Percentiles rank a stretch among this genome's conserved stretches.
Conservation (phyloP, 2,888 invertebrate species). For the Sepiola atlantica region DNA sequence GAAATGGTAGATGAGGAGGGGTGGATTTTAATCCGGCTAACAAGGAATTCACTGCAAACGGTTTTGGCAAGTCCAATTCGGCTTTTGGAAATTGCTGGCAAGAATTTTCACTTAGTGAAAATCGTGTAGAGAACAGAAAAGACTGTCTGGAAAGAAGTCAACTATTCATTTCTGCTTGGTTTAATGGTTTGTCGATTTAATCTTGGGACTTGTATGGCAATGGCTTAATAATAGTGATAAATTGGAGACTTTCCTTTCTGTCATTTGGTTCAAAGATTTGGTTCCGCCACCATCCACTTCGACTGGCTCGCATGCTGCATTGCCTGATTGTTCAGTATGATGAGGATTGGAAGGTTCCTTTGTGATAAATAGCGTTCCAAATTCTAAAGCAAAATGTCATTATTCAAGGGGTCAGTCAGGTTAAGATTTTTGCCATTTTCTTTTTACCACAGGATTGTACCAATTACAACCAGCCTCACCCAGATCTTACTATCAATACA, state of each 20-base stretch:
- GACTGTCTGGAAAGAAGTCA: background rate
- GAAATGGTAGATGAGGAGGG: background rate
- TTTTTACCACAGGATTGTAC: too few relatives aligned
- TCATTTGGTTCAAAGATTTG: background rate
- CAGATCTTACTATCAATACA: too few relatives aligned
- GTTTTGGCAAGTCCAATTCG: conserved; percentile 32
- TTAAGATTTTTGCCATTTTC: too few relatives aligned
- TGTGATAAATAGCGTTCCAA: background rate
- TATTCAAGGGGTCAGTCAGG: too few relatives aligned
- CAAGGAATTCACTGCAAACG: background rate
- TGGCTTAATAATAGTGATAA: background rate
- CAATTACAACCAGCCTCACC: too few relatives aligned
- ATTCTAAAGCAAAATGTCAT: background rate
- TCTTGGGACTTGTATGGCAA: background rate
- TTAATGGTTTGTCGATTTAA: background rate
- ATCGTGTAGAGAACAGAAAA: background rate
- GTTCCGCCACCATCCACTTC: background rate
- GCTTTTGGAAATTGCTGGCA: background rate
- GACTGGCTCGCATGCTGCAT: background rate
- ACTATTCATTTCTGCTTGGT: background rate
- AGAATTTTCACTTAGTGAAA: conserved; percentile 16
- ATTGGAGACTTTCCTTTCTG: background rate
- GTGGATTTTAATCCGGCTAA: background rate
- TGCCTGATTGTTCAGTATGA: background rate
- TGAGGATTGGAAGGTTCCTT: background rate